phyloP scores from a whole-genome alignment of 2,888 invertebrate species.

The Linyphia triangularis region DNA sequence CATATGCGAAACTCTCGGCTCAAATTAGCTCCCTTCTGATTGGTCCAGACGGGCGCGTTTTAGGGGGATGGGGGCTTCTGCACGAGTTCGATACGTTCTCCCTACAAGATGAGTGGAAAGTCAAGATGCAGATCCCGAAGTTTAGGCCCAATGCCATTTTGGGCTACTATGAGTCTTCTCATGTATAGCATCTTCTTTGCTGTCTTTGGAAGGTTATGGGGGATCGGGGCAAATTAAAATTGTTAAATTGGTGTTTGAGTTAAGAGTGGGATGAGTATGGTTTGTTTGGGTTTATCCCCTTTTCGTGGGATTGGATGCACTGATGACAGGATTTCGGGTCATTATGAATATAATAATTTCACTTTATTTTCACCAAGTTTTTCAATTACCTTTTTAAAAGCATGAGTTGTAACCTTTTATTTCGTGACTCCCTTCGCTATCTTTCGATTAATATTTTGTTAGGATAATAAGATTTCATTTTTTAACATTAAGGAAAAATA shows the following conservation, averaged over 20 bases:
- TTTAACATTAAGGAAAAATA: too few species aligned
- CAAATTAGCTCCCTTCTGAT: constrained; percentile 65
- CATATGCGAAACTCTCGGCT: constrained; percentile 58
- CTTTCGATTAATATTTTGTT: too few species aligned
- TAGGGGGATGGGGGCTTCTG: constrained; percentile 17
- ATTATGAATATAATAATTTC: neutral
- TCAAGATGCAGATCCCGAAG: constrained; percentile 24
- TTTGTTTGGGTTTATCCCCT: constrained; percentile 10
- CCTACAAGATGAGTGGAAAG: constrained; percentile 43
- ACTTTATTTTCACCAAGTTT: too few species aligned
- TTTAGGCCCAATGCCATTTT: constrained; percentile 63
- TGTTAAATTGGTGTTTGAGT: neutral
- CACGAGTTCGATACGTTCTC: constrained; percentile 51
- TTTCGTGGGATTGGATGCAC: neutral
- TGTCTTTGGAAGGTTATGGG: neutral
- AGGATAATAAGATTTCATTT: too few species aligned
- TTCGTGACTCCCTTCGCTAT: too few species aligned
- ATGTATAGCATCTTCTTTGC: constrained; percentile 57
- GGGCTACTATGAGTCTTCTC: constrained; percentile 65
- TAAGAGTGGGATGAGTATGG: neutral
- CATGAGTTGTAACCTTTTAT: too few species aligned
- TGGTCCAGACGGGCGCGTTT: constrained; percentile 44
- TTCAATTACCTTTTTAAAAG: too few species aligned
- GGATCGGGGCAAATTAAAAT: constrained; percentile 64
- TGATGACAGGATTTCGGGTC: neutral